phyloP scores from a whole-genome alignment of 2,113 vertebrate species.

The Malaclemys terrapin region DNA sequence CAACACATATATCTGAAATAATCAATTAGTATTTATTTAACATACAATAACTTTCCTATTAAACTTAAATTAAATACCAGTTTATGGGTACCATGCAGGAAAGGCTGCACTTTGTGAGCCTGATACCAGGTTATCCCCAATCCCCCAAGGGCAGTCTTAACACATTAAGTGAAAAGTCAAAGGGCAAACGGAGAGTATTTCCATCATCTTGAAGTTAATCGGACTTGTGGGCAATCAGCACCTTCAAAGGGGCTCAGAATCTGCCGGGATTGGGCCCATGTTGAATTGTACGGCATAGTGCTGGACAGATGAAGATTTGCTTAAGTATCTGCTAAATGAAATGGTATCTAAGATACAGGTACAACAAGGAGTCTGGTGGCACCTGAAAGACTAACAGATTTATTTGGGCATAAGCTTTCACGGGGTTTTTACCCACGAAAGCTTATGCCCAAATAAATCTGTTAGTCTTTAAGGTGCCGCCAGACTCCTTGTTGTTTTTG shows the following conservation, averaged over 20 bases:
- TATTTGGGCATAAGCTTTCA: no score
- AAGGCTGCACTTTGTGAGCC: neutral
- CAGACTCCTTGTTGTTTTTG: no score
- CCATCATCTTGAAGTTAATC: neutral
- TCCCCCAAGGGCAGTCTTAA: neutral
- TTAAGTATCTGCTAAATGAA: neutral
- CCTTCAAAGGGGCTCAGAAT: neutral
- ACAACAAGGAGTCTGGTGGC: no score
- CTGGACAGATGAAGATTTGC: neutral
- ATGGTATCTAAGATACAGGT: neutral
- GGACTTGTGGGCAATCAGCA: neutral
- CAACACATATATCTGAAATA: constrained; percentile 72
- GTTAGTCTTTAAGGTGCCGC: no score
- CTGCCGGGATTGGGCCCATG: neutral
- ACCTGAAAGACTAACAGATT: no score
- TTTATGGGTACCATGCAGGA: constrained; percentile 23
- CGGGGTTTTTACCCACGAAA: no score
- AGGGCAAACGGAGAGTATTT: neutral
- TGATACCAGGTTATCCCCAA: neutral
- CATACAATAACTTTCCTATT: constrained; percentile 73
- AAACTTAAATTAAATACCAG: constrained; percentile 64
- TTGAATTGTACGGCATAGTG: neutral
- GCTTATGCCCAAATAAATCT: neutral
- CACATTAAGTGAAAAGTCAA: neutral
- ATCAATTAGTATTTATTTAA: constrained; percentile 82